These are phyloP conservation scores for Ellobius talpinus DNA, from an alignment of 2,113 vertebrate species.

Conservation along the genomic window DNA sequence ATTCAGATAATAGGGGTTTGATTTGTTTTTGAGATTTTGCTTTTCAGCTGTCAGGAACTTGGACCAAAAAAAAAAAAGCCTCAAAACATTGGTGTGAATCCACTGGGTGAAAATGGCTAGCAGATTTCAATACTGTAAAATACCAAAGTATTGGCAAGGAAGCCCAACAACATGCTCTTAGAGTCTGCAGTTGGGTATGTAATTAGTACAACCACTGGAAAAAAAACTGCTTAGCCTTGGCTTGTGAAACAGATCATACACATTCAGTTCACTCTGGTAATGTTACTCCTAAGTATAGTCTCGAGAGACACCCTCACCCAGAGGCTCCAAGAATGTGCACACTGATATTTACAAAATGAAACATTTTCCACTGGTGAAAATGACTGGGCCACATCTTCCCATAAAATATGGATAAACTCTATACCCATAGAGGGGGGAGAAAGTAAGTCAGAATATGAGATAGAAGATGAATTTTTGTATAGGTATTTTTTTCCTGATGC, in stretches of 20 bases:
- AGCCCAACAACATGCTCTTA: slow-evolving; percentile 53
- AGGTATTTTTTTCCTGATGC: slow-evolving; percentile 24
- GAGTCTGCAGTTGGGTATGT: background rate
- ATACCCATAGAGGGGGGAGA: background rate
- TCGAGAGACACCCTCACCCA: background rate
- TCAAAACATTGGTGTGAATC: background rate
- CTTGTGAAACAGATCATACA: slow-evolving; percentile 34
- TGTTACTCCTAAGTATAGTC: background rate
- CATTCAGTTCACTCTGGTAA: background rate
- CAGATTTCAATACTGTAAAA: slow-evolving; percentile 70
- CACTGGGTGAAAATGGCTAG: slow-evolving; percentile 60
- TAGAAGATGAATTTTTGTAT: slow-evolving; percentile 37
- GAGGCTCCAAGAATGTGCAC: background rate
- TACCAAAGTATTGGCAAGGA: slow-evolving; percentile 74
- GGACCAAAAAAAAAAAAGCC: slow-evolving; percentile 1
- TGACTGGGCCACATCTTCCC: slow-evolving; percentile 26
- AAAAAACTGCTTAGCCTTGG: slow-evolving; percentile 58
- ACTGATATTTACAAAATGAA: background rate
- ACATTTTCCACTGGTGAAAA: slow-evolving; percentile 25
- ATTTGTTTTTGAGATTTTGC: slow-evolving; percentile 39
- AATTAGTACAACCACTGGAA: slow-evolving; percentile 58
- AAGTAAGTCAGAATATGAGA: slow-evolving; percentile 21
- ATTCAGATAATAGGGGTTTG: background rate
- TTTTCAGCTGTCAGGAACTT: slow-evolving; percentile 4
- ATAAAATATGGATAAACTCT: slow-evolving; percentile 38